Evolutionary conservation across 2,113 vertebrate genomes (phyloP).

Genomic region (Lasiurus cinereus): DNA sequence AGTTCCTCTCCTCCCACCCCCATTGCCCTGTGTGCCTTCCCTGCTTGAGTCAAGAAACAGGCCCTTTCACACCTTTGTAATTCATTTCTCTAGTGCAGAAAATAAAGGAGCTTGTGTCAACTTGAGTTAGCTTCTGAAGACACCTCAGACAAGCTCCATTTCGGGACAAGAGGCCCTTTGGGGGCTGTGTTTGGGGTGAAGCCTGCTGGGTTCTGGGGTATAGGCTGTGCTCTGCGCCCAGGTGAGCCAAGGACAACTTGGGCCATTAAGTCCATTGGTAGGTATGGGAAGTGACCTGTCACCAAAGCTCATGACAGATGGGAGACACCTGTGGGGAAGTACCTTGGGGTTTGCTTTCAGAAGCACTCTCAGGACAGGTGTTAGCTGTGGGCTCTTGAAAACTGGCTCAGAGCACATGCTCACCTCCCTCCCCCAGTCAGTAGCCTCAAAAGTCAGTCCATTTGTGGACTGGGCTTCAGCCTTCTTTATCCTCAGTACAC

Average conservation of each 20-base stretch:
- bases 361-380: neutral
- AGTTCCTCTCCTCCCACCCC: neutral
- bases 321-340: neutral
- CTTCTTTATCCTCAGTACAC: neutral
- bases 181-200: neutral
- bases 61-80: neutral
- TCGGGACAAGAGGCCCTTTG: neutral
- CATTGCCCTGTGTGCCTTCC: neutral
- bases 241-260: neutral
- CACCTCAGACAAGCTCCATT: neutral
- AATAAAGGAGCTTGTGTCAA: neutral
- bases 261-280: neutral
- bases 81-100: neutral
- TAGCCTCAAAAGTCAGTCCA: neutral
- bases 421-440: neutral
- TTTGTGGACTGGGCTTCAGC: neutral
- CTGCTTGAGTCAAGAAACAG: neutral
- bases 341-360: neutral
- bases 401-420: neutral
- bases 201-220: neutral
- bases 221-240: neutral
- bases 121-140: neutral
- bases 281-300: neutral
- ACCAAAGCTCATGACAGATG: neutral
- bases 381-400: neutral